Conservation (phyloP, 2,888 invertebrate species). For the Agriopis aurantiaria region DNA sequence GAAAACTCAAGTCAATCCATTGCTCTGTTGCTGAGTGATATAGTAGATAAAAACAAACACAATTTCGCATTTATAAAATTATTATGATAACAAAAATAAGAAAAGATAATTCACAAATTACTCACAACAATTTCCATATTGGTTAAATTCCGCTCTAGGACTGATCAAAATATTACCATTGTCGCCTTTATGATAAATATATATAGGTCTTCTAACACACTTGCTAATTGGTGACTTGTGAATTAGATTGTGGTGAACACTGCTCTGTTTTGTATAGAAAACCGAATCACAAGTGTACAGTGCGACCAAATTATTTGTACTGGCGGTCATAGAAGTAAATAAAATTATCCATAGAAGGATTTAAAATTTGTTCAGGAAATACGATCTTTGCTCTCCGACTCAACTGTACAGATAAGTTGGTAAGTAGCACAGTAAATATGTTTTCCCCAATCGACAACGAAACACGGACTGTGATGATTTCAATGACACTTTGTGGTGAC, state of each 20-base stretch:
- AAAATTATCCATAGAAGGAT: neutral
- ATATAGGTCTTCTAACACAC: constrained; percentile 37
- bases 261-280: constrained; percentile 30
- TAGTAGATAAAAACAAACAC: no score
- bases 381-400: neutral
- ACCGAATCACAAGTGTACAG: constrained; percentile 1
- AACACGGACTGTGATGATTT: constrained; percentile 5
- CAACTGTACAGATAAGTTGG: neutral
- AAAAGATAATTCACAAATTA: constrained; percentile 23
- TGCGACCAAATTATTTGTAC: neutral
- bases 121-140: constrained; percentile 59
- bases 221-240: constrained; percentile 54
- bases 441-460: constrained; percentile 14
- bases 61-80: no score
- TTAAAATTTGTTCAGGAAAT: neutral
- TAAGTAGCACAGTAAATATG: neutral
- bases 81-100: neutral
- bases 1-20: no score
- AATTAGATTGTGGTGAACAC: constrained; percentile 20
- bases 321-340: neutral
- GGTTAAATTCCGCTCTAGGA: constrained; percentile 35
- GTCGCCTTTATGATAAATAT: constrained; percentile 43
- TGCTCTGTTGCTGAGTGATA: no score
- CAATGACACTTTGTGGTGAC: constrained; percentile 20
- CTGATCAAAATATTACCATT: constrained; percentile 45